Conservation (phyloP, 2,888 invertebrate species). For the Lobophora halterata region DNA sequence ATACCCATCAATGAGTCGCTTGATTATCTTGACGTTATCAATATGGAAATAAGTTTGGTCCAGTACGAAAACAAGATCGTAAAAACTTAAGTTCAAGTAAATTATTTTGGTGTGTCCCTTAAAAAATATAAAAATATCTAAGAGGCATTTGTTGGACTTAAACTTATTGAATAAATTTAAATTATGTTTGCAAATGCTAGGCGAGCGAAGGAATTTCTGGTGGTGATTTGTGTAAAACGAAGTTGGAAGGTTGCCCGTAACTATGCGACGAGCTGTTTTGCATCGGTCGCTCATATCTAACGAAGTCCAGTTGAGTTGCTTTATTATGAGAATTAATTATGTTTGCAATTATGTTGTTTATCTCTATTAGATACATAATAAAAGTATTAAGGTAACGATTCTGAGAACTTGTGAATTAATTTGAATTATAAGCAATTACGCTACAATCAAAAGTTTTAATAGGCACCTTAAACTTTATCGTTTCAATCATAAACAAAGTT, state of each 20-base stretch:
- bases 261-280: constrained; percentile 35
- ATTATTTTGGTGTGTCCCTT: too few species aligned
- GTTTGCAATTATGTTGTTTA: constrained; percentile 23
- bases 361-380: constrained; percentile 17
- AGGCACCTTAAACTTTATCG: constrained; percentile 3
- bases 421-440: neutral
- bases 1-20: too few species aligned
- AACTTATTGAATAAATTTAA: constrained; percentile 62
- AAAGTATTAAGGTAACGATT: constrained; percentile 1
- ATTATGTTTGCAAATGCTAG: constrained; percentile 59
- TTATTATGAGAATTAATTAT: constrained; percentile 28
- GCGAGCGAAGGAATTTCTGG: constrained; percentile 49
- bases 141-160: constrained; percentile 45
- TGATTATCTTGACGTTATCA: too few species aligned
- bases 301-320: constrained; percentile 22
- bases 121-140: too few species aligned
- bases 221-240: constrained; percentile 61
- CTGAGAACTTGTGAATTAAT: constrained; percentile 1
- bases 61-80: too few species aligned
- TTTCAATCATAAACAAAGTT: neutral
- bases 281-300: constrained; percentile 26
- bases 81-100: too few species aligned
- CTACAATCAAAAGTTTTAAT: constrained; percentile 4
- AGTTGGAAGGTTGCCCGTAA: constrained; percentile 63
- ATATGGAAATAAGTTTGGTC: too few species aligned